These are phyloP conservation scores for Mastomys coucha DNA, from an alignment of 2,113 vertebrate genomes.

Conservation along the genomic window DNA sequence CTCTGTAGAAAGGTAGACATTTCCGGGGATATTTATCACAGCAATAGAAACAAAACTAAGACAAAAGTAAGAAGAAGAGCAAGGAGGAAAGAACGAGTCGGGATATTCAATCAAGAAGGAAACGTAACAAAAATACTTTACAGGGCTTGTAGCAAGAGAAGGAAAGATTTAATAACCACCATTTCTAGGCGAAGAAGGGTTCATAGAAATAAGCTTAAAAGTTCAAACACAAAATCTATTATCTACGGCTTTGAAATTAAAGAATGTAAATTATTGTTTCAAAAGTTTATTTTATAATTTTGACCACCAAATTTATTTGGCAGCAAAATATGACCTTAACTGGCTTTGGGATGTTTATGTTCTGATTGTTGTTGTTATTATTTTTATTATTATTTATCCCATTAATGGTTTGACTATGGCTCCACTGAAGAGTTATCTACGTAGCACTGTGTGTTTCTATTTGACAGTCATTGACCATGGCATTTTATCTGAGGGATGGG, in stretches of 20 bases:
- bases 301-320: constrained; percentile 21
- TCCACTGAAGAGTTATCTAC: neutral
- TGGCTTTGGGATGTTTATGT: neutral
- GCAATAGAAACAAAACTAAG: neutral
- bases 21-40: neutral
- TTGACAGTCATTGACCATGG: too few species aligned
- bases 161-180: neutral
- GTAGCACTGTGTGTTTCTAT: neutral
- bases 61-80: neutral
- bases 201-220: neutral
- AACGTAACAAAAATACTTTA: neutral
- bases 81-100: too few species aligned
- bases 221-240: neutral
- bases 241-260: neutral
- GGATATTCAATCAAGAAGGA: neutral
- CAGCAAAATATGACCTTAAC: constrained; percentile 35
- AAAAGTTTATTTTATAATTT: constrained; percentile 21
- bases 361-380: neutral
- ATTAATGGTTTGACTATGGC: neutral
- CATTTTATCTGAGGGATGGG: neutral
- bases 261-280: neutral
- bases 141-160: neutral
- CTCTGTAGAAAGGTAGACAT: neutral
- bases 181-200: neutral
- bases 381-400: neutral